Evolutionary conservation across 1,140 invertebrate species (phyloP), one percentile per base, ranked within the genome.

Genomic region (Philopotamus ludificatus): DNA sequence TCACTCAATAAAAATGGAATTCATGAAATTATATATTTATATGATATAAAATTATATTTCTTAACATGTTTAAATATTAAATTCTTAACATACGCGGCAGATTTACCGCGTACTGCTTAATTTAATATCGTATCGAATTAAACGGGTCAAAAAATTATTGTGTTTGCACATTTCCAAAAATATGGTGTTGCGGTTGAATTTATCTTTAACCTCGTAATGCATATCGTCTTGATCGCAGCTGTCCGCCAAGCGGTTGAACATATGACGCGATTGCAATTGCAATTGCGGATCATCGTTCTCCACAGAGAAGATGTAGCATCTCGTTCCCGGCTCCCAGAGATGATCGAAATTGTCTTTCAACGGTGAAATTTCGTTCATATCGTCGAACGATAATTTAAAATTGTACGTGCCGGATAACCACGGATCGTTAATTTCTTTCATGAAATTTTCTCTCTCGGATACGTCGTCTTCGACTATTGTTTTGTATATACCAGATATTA

Each of bases 121-220:
- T 22, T 23, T 28, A 45, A 69, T 65, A 28, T 69, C 67, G 18
- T 66, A 69, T 63, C 63, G 26, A 0, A 69, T 45, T 20, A 70
- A 53, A 8, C 68, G 23, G 22, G 53, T 47, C 7, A 70, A 41
- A 22, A 70, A 70, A 44, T 63, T 66, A 22, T 70, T 64, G 18
- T 61, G 53, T 42, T 61, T 22, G 21, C 16, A 44, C 45, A 70
- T 55, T 18, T 66, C 47, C 3, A 47, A 20, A 7, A 55, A 22
- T n/a, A 70, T 25, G n/a, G 26, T 34, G 2, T 0, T n/a, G 12
- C 61, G 15, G 42, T 64, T 26, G 26, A 70, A 22, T 9, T 66
- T 66, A 0, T 53, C 39, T 18, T 70, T 70, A 28, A 70, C 50
- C 44, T 70, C 53, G 16, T 58, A 70, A 47, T 70, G 68, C 55